These are phyloP conservation scores for Saccostrea cuccullata DNA, from an alignment of 1,140 invertebrate genomes.

Conservation along the genomic window DNA sequence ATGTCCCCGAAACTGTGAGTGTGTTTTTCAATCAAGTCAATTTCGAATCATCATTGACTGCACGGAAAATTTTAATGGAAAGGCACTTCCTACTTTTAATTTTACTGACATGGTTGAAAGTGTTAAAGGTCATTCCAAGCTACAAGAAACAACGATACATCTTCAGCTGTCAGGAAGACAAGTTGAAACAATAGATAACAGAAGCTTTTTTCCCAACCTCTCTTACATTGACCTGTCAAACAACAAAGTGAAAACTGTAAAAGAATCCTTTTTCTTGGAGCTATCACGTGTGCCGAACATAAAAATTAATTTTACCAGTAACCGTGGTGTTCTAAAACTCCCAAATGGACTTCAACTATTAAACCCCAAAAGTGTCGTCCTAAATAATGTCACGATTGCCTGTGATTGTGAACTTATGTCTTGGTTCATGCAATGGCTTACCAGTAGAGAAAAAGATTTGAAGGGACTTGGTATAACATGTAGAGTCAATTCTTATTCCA, in stretches of 20 bases:
- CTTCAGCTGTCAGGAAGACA: background rate
- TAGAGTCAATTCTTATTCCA: background rate
- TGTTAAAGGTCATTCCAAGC: background rate
- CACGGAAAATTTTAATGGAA: background rate
- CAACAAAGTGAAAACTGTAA: background rate
- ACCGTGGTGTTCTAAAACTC: background rate
- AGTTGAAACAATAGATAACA: background rate
- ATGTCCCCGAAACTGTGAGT: background rate
- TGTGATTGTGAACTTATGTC: background rate
- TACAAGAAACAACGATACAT: background rate
- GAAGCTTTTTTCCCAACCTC: background rate
- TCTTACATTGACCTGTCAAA: background rate
- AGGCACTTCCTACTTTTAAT: background rate
- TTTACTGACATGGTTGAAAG: background rate
- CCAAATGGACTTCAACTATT: background rate
- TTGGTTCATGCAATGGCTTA: background rate
- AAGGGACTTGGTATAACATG: background rate
- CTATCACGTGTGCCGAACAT: background rate
- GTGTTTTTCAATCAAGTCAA: background rate
- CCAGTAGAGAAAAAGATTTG: background rate
- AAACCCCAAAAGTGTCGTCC: background rate
- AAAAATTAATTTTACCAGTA: background rate
- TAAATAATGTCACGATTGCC: background rate
- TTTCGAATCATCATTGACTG: background rate
- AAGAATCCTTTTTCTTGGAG: background rate